These are phyloP conservation scores for Leguminivora glycinivorella DNA, from an alignment of 1,140 invertebrate species.

Conservation along the genomic window DNA sequence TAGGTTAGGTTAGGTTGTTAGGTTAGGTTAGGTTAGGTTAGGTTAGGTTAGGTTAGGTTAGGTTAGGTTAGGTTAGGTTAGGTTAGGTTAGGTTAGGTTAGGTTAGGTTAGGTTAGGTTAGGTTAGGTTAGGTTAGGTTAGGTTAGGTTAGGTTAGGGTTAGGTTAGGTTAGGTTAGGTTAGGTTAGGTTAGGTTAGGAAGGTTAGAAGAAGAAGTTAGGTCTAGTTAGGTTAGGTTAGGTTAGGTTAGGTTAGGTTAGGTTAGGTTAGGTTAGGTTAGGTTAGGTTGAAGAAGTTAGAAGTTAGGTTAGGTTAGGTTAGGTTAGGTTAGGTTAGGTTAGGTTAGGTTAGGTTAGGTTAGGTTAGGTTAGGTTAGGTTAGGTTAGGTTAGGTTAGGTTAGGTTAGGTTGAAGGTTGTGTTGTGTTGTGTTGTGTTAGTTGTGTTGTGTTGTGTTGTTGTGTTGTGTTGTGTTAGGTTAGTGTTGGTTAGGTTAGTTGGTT, in stretches of 20 bases:
- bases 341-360: no score
- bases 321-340: no score
- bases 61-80: constrained; percentile 16
- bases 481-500: constrained; percentile 38
- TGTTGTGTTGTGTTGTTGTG: constrained; percentile 27
- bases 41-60: constrained; percentile 15
- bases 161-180: constrained; percentile 23
- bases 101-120: constrained; percentile 15
- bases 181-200: constrained; percentile 34
- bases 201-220: constrained; percentile 10
- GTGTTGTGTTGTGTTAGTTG: constrained; percentile 36
- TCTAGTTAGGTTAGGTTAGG: no score
- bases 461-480: constrained; percentile 35
- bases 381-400: no score
- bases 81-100: constrained; percentile 15
- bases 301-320: no score
- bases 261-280: no score
- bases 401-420: constrained; percentile 33
- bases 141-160: no score
- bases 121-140: constrained; percentile 4
- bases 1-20: not conserved
- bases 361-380: no score
- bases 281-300: no score
- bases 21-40: constrained; percentile 15
- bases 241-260: no score